phyloP scores from a whole-genome alignment of 2,113 vertebrate species.

The Stomatorhinus ivindoensis region DNA sequence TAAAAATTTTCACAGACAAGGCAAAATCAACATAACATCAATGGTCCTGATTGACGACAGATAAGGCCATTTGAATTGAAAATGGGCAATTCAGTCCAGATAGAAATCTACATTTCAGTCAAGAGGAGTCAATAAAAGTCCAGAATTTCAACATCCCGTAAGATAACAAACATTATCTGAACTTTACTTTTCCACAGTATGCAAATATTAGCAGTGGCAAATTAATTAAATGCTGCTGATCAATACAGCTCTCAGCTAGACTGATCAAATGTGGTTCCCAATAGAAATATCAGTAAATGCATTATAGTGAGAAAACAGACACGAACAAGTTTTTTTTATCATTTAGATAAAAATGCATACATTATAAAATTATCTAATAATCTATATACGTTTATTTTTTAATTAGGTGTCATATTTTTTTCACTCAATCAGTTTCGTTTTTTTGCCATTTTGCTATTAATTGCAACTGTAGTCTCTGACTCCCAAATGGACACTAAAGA shows the following conservation, averaged over 20 bases:
- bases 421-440: neutral
- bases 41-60: constrained; percentile 48
- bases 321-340: neutral
- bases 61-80: constrained; percentile 37
- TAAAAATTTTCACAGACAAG: constrained; percentile 23
- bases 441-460: neutral
- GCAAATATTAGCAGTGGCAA: constrained; percentile 15
- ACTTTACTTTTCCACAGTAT: constrained; percentile 12
- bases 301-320: neutral
- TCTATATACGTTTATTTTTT: neutral
- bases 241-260: neutral
- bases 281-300: neutral
- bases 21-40: constrained; percentile 51
- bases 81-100: constrained; percentile 33
- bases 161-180: constrained; percentile 33
- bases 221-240: constrained; percentile 5
- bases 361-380: neutral
- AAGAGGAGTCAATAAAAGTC: constrained; percentile 36
- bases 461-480: neutral
- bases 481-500: neutral
- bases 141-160: constrained; percentile 15
- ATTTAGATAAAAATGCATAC: neutral
- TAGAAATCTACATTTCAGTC: constrained; percentile 35
- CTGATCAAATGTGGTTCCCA: neutral
- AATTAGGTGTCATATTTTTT: neutral